Evolutionary conservation across 2,797 vertebrate genomes (phyloP), one percentile per base, ranked within the genome.

Genomic region (Centropyge bicolor): DNA sequence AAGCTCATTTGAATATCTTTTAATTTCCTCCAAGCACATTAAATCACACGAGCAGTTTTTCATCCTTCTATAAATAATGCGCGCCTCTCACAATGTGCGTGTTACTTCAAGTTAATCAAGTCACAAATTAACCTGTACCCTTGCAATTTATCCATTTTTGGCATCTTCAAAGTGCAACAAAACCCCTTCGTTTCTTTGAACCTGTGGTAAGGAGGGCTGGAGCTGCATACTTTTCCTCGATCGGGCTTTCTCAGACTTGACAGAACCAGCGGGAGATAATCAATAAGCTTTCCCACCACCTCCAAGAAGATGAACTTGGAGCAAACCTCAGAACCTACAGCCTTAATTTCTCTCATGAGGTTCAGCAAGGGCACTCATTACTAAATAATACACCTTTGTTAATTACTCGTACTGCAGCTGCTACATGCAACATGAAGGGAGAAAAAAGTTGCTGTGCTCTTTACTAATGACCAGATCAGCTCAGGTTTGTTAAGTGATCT

Each of bases 241-340:
- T 46, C 3, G 9, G 79, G 87, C 82, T 89, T 87, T 91, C 82
- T 81, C 73, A 72, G 82, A 72, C 89, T 87, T 88, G 85, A 92
- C 88, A 87, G 81, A 89, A 88, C 60, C 91, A 93, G 89, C 84
- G 59, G 88, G 89, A 87, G 87, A 84, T 84, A 93, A 95, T 94
- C 94, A 72, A 95, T 95, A 94, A 57, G 56, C 86, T 90, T 73
- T 80, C 79, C 72, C 81, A 82, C 82, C 75, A 87, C 83, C 87
- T 89, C 74, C 74, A 56, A 62, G 62, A 85, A 84, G 78, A 91
- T 84, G 66, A 86, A 91, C 74, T 82, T 49, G 36, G 56, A 87
- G 78, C 57, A 63, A 31, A 87, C 64, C 78, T 69, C 69, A 73
- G 74, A 86, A 82, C 81, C 82, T 74, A 81, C 77, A 83, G 82